Conservation (phyloP, 1,140 invertebrate genomes). For the Procambarus clarkii region DNA sequence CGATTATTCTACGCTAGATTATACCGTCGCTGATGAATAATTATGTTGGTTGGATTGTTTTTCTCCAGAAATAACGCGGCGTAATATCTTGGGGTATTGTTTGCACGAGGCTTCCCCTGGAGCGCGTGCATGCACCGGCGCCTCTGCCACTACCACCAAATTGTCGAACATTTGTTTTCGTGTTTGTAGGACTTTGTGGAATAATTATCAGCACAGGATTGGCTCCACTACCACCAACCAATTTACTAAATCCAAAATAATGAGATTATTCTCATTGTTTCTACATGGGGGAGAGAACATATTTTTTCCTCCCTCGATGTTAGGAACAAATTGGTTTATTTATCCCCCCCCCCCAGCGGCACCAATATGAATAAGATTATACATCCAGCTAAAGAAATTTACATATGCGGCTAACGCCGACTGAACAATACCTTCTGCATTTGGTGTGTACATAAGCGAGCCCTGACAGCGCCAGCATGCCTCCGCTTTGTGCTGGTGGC, state of each 20-base stretch:
- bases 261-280: background rate
- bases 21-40: background rate
- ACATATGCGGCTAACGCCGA: no score
- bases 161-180: background rate
- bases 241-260: slow-evolving; percentile 3
- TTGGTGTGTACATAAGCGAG: no score
- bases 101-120: background rate
- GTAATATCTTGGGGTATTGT: background rate
- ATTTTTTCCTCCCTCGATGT: background rate
- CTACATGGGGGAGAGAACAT: background rate
- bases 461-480: no score
- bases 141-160: background rate
- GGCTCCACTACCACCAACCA: background rate
- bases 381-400: background rate
- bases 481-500: no score
- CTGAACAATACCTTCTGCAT: no score
- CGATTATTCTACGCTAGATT: background rate
- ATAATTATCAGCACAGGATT: slow-evolving; percentile 3
- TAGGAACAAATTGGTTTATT: background rate
- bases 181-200: background rate
- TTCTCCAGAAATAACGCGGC: background rate
- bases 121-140: background rate
- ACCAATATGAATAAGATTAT: background rate
- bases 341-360: background rate
- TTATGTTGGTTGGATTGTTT: background rate